Evolutionary conservation across 2,888 invertebrate genomes (phyloP), one percentile per base, ranked within the genome.

Genomic region (Lasioglossum oenotherae): DNA sequence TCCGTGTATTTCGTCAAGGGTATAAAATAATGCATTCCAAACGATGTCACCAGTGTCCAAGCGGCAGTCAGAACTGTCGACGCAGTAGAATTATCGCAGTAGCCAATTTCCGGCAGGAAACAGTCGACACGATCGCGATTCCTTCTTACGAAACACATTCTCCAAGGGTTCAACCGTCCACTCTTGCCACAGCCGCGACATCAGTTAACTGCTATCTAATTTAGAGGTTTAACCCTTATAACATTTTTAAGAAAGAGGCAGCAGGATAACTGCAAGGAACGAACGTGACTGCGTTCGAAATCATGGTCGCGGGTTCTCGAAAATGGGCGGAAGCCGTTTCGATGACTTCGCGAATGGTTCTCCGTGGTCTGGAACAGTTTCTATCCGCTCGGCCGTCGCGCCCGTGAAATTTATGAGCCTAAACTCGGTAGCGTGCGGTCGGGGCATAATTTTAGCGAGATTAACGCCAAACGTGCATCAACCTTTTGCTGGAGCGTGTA

Each of bases 401-500:
- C 73, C 81, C 78, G 75, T 81, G 85, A 81, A 86, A 85, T 86
- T 85, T 81, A 85, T 79, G 86, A 79, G 81, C 64, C 75, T 77
- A 81, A 86, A 80, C 53, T 31, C 77, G 80, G 57, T 85, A 64
- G 86, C 85, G 80, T 86, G 86, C 72, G 82, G 85, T 77, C 57
- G 72, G 72, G 77, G 82, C 73, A 82, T 82, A 87, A 82, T 87
- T 80, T 87, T 85, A 78, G 82, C 64, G 82, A 82, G 85, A 87
- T 78, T 85, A 77, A 79, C 64, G 60, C 80, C 49, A 82, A 82
- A 82, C 85, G 86, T 87, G 86, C 86, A 87, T 85, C 85, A 87
- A 85, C 86, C 85, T 85, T 85, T 87, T 87, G 80, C 86, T 76
- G 82, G 85, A 87, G 86, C 86, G 85, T 87, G 85, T 87, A 87